Evolutionary conservation across 2,797 vertebrate species (phyloP), one percentile per base, ranked within the genome.

Genomic region (Lagorchestes hirsutus): DNA sequence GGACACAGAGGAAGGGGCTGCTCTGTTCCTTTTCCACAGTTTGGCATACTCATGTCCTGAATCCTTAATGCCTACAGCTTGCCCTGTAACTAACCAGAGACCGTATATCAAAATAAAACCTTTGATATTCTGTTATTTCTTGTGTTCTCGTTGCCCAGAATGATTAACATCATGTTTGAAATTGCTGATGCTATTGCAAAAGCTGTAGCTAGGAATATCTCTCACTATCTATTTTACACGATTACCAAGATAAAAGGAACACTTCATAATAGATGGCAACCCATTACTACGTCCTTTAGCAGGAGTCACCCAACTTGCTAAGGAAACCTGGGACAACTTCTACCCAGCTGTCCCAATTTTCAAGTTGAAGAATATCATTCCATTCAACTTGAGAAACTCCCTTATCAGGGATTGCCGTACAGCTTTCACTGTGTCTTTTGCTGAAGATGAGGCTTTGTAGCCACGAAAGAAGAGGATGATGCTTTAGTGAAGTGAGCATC

Each of bases 161-260:
- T 98, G 97, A 98, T 98, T 98, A 98, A 97, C 95, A 97, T 58
- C 95, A 62, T 96, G 57, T 98, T 98, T 97, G 97, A 98, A 98
- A 98, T 94, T 97, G 97, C 98, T 98, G 98, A 97, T 97, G 96
- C 96, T 97, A 5, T 96, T 98, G 97, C 97, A 98, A 98, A 98
- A 92, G 74, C 93, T 57, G 90, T 95, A 92, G 96, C 96, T 93
- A 93, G 97, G 98, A 98, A 97, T 95, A 97, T 96, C 93, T 95
- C 58, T 96, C 97, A 82, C 97, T 97, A 97, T 97, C 90, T 98
- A 93, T 98, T 98, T 98, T 93, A 96, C 92, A 98, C 98, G 97
- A 98, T 98, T 98, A 98, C 96, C 95, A 96, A 97, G 97, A 97
- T 95, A 94, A 98, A 98, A 98, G 92, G 94, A 92, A 95, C 93